Base-by-base conservation (phyloP, 2,888 invertebrate species). In the Drosophila pseudotakahashii region DNA sequence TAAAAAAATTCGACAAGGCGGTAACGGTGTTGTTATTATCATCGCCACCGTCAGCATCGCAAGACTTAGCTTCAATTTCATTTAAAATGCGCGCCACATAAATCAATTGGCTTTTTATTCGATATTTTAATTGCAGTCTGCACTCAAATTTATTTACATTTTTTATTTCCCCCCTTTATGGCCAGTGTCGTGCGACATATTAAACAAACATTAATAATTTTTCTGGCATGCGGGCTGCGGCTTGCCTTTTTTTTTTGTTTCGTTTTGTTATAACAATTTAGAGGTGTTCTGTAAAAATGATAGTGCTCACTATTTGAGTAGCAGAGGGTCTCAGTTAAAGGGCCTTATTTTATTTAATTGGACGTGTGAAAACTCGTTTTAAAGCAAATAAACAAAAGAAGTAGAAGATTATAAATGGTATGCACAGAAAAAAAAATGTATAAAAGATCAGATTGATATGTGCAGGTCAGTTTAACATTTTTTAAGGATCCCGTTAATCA, bases 91-190 rank as follows among this genome's bases (percentile, higher is more conserved):
- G 39, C 30, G 42, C 41, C 85, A 58, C 85, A 85, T 85, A 88
- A 82, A 88, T 82, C 82, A 82, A 88, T 88, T 85, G 75, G 72
- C 67, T 64, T 82, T 84, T 70, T 84, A 70, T 81, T 70, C 11
- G 59, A 64, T 60, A 55, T 44, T 73, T 81, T 81, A 87, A 87
- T 81, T 81, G 81, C 85, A 68, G 42, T 61, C 58, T 62, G 78
- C 78, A 76, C 32, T 48, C 55, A 70, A 70, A 62, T 50, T 62
- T 48, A 11, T 30, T 54, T 42, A 41, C 23, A 10, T 50, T 19
- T 30, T 41, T 42, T 41, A 11, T 51, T 45, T 14, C 11, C 30
- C 30, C 44, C 67, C 14, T 48, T 64, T 26, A 30, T 16, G 42
- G 30, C 19, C 14, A 48, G 64, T 67, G 64, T 67, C 36, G 68